Percentiles rank a stretch among this genome's conserved stretches.
Conservation (phyloP, 2,888 invertebrate species). For the Eupithecia insigniata region DNA sequence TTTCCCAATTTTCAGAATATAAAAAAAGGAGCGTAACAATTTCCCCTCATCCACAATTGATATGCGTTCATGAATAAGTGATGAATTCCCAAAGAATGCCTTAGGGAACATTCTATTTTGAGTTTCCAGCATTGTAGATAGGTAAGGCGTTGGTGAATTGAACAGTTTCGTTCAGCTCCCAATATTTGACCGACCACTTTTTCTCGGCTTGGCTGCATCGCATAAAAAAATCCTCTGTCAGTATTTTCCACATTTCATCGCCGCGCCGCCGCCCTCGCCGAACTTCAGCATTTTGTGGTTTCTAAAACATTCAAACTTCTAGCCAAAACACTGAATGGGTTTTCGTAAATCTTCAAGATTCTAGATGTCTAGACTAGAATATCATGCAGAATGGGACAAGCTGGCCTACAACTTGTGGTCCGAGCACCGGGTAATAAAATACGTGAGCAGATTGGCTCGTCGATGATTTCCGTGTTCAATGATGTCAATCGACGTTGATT, state of each 20-base stretch:
- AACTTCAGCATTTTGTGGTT: not conserved
- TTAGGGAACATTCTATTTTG: slow-evolving; percentile 17
- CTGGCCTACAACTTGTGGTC: not conserved
- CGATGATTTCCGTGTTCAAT: slow-evolving; percentile 24
- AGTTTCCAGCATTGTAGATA: slow-evolving; percentile 4
- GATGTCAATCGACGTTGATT: slow-evolving; percentile 25
- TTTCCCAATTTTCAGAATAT: slow-evolving; percentile 7
- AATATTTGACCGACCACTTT: not conserved
- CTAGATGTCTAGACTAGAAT: not conserved
- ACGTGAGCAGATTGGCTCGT: slow-evolving; percentile 13
- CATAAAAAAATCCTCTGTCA: not conserved
- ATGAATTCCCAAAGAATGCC: slow-evolving; percentile 27
- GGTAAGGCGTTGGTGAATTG: not conserved
- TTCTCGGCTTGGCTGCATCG: not conserved
- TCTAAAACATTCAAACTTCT: not conserved
- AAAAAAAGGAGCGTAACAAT: not conserved
- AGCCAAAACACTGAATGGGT: not conserved
- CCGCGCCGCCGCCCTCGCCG: too few relatives aligned
- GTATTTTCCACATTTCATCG: not conserved
- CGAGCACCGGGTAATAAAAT: not conserved
- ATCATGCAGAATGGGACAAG: not conserved
- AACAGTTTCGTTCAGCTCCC: not conserved
- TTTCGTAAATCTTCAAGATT: not conserved
- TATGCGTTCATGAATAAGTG: slow-evolving; percentile 42
- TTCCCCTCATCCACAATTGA: slow-evolving; percentile 23